Conservation (phyloP, 2,113 vertebrate species). For the Chionodraco myersi region DNA sequence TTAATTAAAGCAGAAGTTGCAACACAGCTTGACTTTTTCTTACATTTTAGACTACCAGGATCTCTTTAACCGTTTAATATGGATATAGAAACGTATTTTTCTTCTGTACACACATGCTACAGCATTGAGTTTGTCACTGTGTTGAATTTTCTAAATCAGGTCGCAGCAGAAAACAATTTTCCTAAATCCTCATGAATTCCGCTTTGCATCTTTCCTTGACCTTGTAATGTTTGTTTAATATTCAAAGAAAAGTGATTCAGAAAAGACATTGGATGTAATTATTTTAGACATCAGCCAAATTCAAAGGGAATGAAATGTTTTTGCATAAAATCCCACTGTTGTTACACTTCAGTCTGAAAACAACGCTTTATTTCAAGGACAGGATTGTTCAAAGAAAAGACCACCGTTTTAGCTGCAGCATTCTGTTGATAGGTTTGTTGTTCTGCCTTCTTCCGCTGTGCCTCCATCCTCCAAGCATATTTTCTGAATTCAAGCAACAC, state of each 20-base stretch:
- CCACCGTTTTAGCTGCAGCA: neutral
- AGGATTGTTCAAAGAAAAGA: conserved; percentile 4
- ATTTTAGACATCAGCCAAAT: neutral
- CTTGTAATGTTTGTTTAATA: no score
- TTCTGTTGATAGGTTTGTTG: conserved; percentile 9
- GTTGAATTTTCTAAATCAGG: no score
- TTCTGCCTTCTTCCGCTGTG: neutral
- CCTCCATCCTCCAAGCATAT: neutral
- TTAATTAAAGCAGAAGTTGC: neutral
- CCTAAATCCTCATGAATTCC: no score
- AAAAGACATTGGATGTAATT: no score
- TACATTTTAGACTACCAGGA: no score
- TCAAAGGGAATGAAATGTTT: neutral
- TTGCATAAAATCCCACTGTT: neutral
- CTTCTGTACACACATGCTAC: no score
- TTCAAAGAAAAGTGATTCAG: no score
- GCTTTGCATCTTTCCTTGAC: no score
- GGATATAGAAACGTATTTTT: no score
- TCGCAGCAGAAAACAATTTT: no score
- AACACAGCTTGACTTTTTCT: neutral
- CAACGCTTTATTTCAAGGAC: neutral
- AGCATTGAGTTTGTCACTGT: no score
- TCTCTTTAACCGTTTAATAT: no score
- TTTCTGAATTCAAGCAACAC: neutral
- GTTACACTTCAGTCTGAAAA: neutral